These are phyloP conservation scores for Epinephelus cyanopodus DNA, from an alignment of 2,113 vertebrate species.

Conservation along the genomic window DNA sequence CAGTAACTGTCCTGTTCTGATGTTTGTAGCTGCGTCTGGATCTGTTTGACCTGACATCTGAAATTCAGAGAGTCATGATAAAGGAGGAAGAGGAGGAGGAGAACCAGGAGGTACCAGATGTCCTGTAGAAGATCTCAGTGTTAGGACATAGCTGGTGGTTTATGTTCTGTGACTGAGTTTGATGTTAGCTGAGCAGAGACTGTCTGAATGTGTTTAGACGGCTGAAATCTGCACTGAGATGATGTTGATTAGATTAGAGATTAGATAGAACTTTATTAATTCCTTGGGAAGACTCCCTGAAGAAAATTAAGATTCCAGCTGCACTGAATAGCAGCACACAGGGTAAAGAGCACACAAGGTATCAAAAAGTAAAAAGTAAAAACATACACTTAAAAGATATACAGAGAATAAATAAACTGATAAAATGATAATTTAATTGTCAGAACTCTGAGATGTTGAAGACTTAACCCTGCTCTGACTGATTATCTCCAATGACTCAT, in stretches of 20 bases:
- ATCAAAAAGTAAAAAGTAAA: too few relatives aligned
- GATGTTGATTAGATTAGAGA: too few relatives aligned
- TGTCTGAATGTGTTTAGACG: neutral
- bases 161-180: neutral
- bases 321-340: too few relatives aligned
- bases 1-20: conserved; percentile 2
- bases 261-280: too few relatives aligned
- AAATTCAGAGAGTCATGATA: conserved; percentile 73
- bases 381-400: too few relatives aligned
- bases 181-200: neutral
- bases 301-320: too few relatives aligned
- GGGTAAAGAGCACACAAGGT: too few relatives aligned
- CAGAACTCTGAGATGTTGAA: too few relatives aligned
- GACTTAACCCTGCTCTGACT: neutral
- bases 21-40: conserved; percentile 82
- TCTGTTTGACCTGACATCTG: conserved; percentile 75
- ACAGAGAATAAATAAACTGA: too few relatives aligned
- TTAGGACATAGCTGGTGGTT: neutral
- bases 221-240: too few relatives aligned
- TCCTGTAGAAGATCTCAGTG: neutral
- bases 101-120: conserved; percentile 50
- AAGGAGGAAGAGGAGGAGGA: conserved; percentile 67
- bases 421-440: too few relatives aligned
- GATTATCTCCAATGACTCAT: neutral
- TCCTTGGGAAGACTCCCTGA: too few relatives aligned